phyloP scores from a whole-genome alignment of 2,797 vertebrate species.

The Emydoidea blandingii region DNA sequence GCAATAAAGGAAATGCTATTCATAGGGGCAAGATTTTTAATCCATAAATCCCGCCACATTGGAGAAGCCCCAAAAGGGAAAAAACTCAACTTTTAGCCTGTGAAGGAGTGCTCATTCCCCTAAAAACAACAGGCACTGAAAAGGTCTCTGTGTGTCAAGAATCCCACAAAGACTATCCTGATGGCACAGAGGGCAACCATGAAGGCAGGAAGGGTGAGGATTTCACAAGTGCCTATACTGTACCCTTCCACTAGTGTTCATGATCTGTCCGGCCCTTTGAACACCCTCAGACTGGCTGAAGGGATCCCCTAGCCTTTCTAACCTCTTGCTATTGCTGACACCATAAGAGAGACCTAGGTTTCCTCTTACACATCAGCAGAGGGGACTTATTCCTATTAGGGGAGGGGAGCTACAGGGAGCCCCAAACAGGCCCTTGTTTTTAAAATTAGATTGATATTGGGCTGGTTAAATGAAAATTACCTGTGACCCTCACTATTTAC shows the following conservation, averaged over 20 bases:
- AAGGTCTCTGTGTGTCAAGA: constrained; percentile 29
- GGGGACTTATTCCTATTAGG: not conserved
- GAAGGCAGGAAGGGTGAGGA: not conserved
- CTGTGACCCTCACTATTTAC: not conserved
- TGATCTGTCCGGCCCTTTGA: not conserved
- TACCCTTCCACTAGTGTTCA: not conserved
- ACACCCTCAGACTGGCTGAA: not conserved
- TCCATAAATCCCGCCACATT: not conserved
- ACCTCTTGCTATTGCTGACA: not conserved
- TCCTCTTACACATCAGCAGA: not conserved
- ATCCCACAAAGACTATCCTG: constrained; percentile 38
- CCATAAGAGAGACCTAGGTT: not conserved
- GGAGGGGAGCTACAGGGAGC: not conserved
- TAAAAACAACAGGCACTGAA: constrained; percentile 32
- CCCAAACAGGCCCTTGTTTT: not conserved
- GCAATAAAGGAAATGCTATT: not conserved
- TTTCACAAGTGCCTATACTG: constrained; percentile 4
- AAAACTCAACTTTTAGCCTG: constrained; percentile 10
- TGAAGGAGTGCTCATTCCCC: constrained; percentile 7
- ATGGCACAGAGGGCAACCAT: not conserved
- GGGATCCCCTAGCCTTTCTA: not conserved
- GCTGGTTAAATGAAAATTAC: not conserved
- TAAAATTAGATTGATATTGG: not conserved
- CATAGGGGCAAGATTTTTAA: not conserved
- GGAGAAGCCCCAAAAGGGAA: not conserved